Conservation (phyloP, 2,113 vertebrate species). For the Osmerus eperlanus region DNA sequence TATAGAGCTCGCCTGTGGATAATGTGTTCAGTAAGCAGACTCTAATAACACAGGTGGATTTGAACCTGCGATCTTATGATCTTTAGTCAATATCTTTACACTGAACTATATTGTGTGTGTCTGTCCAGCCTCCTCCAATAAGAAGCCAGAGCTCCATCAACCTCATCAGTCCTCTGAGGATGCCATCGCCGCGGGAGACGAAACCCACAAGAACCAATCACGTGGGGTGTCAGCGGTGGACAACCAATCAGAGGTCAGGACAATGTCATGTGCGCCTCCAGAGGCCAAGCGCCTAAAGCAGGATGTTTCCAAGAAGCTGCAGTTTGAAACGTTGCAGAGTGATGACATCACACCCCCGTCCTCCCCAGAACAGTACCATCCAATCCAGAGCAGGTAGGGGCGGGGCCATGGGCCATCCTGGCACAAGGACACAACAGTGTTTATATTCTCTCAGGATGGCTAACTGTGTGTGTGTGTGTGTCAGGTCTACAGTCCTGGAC, state of each 20-base stretch:
- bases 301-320: conserved; percentile 80
- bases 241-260: neutral
- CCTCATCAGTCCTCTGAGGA: neutral
- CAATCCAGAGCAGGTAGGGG: conserved; percentile 58
- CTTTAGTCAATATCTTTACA: too few relatives aligned
- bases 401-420: neutral
- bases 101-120: conserved; percentile 14
- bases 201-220: neutral
- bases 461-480: neutral
- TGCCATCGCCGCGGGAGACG: neutral
- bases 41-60: too few relatives aligned
- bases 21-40: too few relatives aligned
- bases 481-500: conserved; percentile 43
- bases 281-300: conserved; percentile 78
- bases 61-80: too few relatives aligned
- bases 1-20: too few relatives aligned
- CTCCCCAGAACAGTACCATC: conserved; percentile 59
- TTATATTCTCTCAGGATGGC: neutral
- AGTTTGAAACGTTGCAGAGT: conserved; percentile 56
- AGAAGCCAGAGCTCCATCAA: conserved; percentile 7
- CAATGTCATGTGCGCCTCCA: conserved; percentile 65
- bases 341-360: conserved; percentile 71
- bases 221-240: neutral
- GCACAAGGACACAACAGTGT: conserved; percentile 6
- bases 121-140: neutral